phyloP scores from a whole-genome alignment of 1,140 invertebrate species.

The Aphidius gifuensis region DNA sequence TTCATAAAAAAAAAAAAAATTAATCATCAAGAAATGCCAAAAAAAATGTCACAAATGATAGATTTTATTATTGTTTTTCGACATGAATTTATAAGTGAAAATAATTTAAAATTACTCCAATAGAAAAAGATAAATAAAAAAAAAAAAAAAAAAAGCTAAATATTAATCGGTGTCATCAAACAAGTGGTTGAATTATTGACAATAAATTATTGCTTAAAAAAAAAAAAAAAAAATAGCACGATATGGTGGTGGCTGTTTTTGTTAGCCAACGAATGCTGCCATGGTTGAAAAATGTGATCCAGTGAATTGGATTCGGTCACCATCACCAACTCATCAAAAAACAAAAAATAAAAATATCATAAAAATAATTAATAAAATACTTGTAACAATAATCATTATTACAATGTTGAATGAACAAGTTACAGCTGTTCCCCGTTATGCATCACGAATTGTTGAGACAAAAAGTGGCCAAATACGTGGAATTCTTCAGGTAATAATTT shows the following conservation, averaged over 20 bases:
- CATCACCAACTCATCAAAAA: slow-evolving; percentile 30
- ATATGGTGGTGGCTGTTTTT: slow-evolving; percentile 36
- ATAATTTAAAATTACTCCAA: too few relatives aligned
- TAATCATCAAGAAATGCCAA: too few relatives aligned
- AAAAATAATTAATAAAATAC: slow-evolving; percentile 22
- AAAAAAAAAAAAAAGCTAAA: background rate
- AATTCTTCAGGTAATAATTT: slow-evolving; percentile 47
- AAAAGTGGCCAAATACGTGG: slow-evolving; percentile 63
- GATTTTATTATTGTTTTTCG: too few relatives aligned
- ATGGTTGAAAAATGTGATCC: slow-evolving; percentile 52
- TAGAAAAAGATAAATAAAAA: too few relatives aligned
- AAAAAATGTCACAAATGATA: too few relatives aligned
- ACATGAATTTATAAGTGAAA: too few relatives aligned
- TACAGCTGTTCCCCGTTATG: slow-evolving; percentile 49
- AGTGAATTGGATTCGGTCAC: slow-evolving; percentile 40
- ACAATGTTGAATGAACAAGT: slow-evolving; percentile 29
- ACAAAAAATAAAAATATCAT: slow-evolving; percentile 24
- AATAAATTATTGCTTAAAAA: background rate
- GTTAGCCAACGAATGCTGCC: slow-evolving; percentile 50
- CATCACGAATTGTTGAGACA: slow-evolving; percentile 59
- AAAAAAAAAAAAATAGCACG: slow-evolving; percentile 1
- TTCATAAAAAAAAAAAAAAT: too few relatives aligned
- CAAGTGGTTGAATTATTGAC: too few relatives aligned
- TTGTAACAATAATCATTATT: slow-evolving; percentile 26
- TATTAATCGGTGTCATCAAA: too few relatives aligned